phyloP scores from a whole-genome alignment of 1,140 invertebrate species.

The Cyphomyrmex costatus region DNA sequence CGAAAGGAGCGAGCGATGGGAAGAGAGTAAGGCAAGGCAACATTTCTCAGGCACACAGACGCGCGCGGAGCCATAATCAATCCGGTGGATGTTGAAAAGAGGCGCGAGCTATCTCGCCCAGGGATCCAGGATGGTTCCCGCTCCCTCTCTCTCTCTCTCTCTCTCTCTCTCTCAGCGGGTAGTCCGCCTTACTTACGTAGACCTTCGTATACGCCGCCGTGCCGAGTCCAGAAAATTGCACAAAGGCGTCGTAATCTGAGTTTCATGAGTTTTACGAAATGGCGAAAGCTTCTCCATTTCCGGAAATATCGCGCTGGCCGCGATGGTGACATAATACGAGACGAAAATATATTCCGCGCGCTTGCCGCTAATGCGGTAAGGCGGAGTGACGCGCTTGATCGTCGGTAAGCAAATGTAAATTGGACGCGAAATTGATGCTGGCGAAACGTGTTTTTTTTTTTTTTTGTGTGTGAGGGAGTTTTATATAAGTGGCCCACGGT shows the following conservation, averaged over 20 bases:
- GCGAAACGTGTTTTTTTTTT: conserved; percentile 37
- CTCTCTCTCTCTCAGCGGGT: conserved; percentile 58
- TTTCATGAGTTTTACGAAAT: conserved; percentile 30
- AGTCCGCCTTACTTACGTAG: conserved; percentile 61
- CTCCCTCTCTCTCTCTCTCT: not conserved
- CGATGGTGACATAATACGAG: conserved; percentile 27
- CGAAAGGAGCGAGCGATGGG: conserved; percentile 53
- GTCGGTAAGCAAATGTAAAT: conserved; percentile 55
- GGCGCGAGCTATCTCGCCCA: conserved; percentile 76
- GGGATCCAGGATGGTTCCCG: conserved; percentile 69
- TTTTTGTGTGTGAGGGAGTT: not conserved
- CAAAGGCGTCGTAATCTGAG: conserved; percentile 55
- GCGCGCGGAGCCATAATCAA: conserved; percentile 73
- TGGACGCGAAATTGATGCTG: conserved; percentile 51
- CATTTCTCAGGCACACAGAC: conserved; percentile 72
- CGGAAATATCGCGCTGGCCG: conserved; percentile 24
- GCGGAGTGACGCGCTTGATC: conserved; percentile 40
- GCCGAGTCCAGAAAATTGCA: conserved; percentile 70
- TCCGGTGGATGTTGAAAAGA: conserved; percentile 78
- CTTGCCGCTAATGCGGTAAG: conserved; percentile 22
- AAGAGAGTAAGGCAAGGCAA: conserved; percentile 59
- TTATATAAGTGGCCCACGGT: conserved; percentile 26
- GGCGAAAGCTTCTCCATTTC: conserved; percentile 55
- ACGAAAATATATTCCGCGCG: conserved; percentile 52
- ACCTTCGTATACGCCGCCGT: conserved; percentile 22